Base-by-base conservation (phyloP, 2,797 vertebrate genomes). In the Ataeniobius toweri region DNA sequence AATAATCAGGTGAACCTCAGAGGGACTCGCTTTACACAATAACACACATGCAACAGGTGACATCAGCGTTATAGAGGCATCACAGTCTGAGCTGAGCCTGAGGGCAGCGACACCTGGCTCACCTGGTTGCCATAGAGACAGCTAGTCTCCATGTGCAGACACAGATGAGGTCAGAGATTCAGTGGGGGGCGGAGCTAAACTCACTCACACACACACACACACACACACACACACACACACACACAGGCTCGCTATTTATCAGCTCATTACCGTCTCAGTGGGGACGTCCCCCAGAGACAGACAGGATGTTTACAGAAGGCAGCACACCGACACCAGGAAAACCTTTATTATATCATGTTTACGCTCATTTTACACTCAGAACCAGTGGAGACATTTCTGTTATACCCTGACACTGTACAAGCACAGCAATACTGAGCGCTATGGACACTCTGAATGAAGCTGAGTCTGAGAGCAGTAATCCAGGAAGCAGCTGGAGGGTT, bases 51-150 rank as follows among this genome's bases (percentile, higher is more conserved):
- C 7, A 53, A 20, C 51, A 53, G 5, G 51, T 55, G 53, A 55
- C 53, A 20, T 63, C 6, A 18, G 26, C 7, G 16, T 39, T 16
- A 65, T 31, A n/a, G 61, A 65, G 31, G 31, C 31, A 14, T 48
- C 41, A 36, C 51, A 71, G 46, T 36, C 5, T 6, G n/a, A 24
- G 36, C 48, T 51, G 5, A 61, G 72, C 55, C 77, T n/a, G 55
- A 63, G 80, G 75, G 77, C 75, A 79, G 70, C 73, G 50, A 75
- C 71, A 86, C 81, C 82, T 88, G 81, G 71, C 81, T 88, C 77
- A 91, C 91, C 89, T 92, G 90, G 89, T 93, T 73, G 51, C 80
- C 76, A 56, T 81, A 6, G 89, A 73, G 83, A 89, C 77, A 6
- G 2, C 46, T 24, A 36, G 82, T 88, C 79, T 79, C 87, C 81